Base-by-base conservation (phyloP, 1,140 invertebrate genomes). In the Zaprionus lachaisei region DNA sequence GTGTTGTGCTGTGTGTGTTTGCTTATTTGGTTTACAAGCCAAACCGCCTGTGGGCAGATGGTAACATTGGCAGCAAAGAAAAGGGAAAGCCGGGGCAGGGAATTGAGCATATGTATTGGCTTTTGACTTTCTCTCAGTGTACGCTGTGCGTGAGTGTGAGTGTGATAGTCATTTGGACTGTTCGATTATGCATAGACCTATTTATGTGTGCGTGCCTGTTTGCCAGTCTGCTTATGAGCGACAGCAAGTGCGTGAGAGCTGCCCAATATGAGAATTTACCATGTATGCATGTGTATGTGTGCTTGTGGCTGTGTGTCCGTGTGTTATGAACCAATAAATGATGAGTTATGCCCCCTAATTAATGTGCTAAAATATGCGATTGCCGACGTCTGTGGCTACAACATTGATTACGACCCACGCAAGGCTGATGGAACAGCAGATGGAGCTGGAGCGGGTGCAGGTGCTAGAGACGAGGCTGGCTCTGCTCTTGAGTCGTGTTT, bases 311-410 rank as follows among this genome's bases (percentile, higher is more conserved):
- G 62, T 37, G 22, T 34, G 61, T 38, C 17, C 34, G 26, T 69
- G 72, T 64, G 41, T 64, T 89, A 69, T 71, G 74, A 76, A 57
- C 78, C 81, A 81, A 90, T 89, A 89, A 81, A 90, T 84, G 84
- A 81, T 72, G 80, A 84, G 81, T 90, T 89, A 89, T 89, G 81
- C 79, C 65, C 67, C 84, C 81, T 81, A 90, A 89, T 84, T 84
- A 89, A 89, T 89, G 72, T 82, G 85, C 69, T 69, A 76, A 76
- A 74, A 76, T 82, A 87, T 87, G 84, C 74, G 71, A 62, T 68
- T 79, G 71, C 71, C 84, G 56, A 89, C 72, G 60, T 84, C 72
- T 89, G 74, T 60, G 77, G 54, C 66, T 49, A 58, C 55, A 51
- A 49, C 63, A 56, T 65, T 71, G 64, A 76, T 63, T 51, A 67